phyloP scores from a whole-genome alignment of 2,797 vertebrate species.

The Perdix hodgsoniae region DNA sequence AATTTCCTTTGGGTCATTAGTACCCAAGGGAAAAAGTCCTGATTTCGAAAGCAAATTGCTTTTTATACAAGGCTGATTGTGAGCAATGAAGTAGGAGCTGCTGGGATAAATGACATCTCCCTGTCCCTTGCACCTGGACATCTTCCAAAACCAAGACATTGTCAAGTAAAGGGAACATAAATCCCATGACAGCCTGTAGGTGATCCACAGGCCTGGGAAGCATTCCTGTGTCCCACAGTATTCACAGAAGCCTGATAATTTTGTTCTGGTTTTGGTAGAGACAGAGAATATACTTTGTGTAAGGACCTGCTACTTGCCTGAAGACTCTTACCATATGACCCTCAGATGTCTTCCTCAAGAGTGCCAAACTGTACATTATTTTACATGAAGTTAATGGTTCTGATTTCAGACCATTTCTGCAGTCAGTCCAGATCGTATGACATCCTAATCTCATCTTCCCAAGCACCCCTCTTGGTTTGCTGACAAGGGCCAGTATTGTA shows the following conservation, averaged over 20 bases:
- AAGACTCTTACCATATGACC: background rate
- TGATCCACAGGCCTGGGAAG: background rate
- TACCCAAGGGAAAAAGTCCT: background rate
- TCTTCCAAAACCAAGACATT: background rate
- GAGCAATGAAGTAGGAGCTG: background rate
- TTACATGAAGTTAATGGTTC: background rate
- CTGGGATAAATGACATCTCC: background rate
- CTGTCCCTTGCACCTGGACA: fast-evolving
- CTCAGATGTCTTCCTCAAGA: background rate
- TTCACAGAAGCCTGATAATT: background rate
- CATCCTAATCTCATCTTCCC: background rate
- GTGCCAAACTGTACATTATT: background rate
- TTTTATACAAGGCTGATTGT: background rate
- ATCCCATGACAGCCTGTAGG: background rate
- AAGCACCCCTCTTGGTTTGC: background rate
- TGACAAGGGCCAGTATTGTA: background rate
- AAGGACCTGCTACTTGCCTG: background rate
- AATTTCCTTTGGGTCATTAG: background rate
- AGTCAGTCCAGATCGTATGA: background rate
- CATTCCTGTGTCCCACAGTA: background rate
- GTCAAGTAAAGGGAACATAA: background rate
- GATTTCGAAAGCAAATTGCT: background rate
- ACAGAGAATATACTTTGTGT: background rate
- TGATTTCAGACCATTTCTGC: background rate
- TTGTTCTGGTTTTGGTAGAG: background rate